These are phyloP conservation scores for Macquaria ambigua DNA, from an alignment of 2,113 vertebrate species.

Conservation along the genomic window DNA sequence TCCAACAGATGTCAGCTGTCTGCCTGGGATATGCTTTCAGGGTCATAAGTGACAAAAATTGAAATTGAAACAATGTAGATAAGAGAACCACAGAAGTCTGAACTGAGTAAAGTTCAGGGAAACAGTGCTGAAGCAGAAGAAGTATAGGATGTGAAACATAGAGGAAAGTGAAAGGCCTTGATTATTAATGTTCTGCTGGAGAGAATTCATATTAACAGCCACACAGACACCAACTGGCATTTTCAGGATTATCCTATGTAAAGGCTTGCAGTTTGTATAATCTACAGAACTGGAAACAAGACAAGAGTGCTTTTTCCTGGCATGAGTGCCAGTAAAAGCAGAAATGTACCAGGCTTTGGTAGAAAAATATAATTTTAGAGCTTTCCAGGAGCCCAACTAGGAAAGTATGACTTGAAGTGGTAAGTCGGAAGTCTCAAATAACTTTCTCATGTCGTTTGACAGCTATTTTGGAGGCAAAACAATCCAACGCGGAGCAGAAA, in stretches of 20 bases:
- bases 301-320: not conserved
- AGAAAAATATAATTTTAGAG: conserved; percentile 5
- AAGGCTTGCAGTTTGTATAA: not conserved
- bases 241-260: not conserved
- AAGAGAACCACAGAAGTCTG: not conserved
- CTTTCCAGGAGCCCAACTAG: not conserved
- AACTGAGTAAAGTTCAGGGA: not conserved
- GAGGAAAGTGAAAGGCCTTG: not conserved
- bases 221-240: not conserved
- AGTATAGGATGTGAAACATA: conserved; percentile 7
- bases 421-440: conserved; percentile 17
- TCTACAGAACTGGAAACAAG: not conserved
- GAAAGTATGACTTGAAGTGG: conserved; percentile 29
- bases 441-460: conserved; percentile 10
- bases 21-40: not conserved
- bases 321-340: conserved; percentile 4
- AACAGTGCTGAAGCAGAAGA: not conserved
- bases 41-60: not conserved
- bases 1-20: not conserved
- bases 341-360: conserved; percentile 7
- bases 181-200: not conserved
- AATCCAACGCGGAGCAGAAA: not conserved
- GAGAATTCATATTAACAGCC: not conserved
- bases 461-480: not conserved
- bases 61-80: not conserved